Percentiles rank a stretch among this genome's conserved stretches.
Evolutionary conservation across 2,797 vertebrate species (phyloP).

Genomic region (Sebastiscus albofasciatus): DNA sequence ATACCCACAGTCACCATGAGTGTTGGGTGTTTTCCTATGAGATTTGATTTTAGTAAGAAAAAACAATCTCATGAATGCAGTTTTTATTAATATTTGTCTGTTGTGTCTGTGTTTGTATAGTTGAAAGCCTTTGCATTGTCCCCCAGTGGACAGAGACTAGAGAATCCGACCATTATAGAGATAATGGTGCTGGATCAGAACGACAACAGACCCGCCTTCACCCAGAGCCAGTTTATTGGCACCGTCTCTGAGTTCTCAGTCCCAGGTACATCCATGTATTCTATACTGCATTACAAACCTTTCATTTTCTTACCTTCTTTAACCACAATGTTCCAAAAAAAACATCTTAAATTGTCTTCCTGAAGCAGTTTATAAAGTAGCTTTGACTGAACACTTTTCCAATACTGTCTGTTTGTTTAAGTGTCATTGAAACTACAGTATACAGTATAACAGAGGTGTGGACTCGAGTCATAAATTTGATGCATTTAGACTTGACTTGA

Average conservation of each 20-base stretch:
- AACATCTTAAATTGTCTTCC: not conserved
- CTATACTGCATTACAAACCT: not conserved
- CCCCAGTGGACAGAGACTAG: constrained; percentile 89
- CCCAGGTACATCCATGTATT: constrained; percentile 83
- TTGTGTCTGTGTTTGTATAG: constrained; percentile 69
- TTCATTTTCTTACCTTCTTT: not conserved
- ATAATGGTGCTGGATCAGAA: constrained; percentile 98
- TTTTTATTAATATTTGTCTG: constrained; percentile 10
- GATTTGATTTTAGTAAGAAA: not conserved
- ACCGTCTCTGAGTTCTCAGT: constrained; percentile 88
- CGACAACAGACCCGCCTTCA: constrained; percentile 93
- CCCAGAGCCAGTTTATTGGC: constrained; percentile 83
- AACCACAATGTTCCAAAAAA: not conserved
- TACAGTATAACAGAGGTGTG: too few species aligned
- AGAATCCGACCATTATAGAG: constrained; percentile 95
- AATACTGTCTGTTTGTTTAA: not conserved
- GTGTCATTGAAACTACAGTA: not conserved
- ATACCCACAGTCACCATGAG: not conserved
- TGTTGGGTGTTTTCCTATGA: not conserved
- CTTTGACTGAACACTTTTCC: not conserved
- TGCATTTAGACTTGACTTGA: not conserved
- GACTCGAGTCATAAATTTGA: not conserved
- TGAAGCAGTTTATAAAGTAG: not conserved
- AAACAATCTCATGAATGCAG: not conserved
- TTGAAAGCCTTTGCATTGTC: constrained; percentile 95